These are phyloP conservation scores for Oxycera nigricornis DNA, from an alignment of 2,888 invertebrate species.

Conservation along the genomic window DNA sequence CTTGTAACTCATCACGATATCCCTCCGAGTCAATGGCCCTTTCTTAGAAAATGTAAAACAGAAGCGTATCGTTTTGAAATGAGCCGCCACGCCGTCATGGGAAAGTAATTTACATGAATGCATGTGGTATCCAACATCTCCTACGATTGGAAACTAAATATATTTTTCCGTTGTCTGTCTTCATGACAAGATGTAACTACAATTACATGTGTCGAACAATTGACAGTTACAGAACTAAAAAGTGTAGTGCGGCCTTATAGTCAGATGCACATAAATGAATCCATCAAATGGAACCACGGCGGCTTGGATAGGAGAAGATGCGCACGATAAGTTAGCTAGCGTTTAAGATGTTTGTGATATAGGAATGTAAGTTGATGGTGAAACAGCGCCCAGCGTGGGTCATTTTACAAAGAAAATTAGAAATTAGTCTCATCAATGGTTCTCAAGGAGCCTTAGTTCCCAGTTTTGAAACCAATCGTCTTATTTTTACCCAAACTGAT, in stretches of 20 bases:
- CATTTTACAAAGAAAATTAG: too few species aligned
- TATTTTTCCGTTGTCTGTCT: not conserved
- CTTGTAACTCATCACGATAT: conserved; percentile 21
- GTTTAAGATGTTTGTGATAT: too few species aligned
- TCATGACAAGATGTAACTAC: not conserved
- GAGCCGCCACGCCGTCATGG: conserved; percentile 6
- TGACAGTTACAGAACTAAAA: not conserved
- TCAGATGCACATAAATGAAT: conserved; percentile 3
- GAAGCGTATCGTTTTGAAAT: not conserved
- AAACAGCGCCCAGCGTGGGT: too few species aligned
- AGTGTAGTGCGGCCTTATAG: not conserved
- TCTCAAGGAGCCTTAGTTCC: too few species aligned
- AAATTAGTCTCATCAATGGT: too few species aligned
- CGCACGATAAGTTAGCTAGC: too few species aligned
- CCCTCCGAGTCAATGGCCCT: conserved; percentile 17
- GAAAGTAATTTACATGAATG: conserved; percentile 31
- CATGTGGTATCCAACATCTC: not conserved
- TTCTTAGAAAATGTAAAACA: not conserved
- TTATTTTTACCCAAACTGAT: too few species aligned
- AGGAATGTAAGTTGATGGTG: too few species aligned
- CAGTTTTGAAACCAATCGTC: too few species aligned
- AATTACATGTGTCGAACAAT: conserved; percentile 15
- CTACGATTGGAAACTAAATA: not conserved
- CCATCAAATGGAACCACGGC: not conserved
- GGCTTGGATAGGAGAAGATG: too few species aligned